These are phyloP conservation scores for Pyrgilauda ruficollis DNA, from an alignment of 2,113 vertebrate species.

Conservation along the genomic window DNA sequence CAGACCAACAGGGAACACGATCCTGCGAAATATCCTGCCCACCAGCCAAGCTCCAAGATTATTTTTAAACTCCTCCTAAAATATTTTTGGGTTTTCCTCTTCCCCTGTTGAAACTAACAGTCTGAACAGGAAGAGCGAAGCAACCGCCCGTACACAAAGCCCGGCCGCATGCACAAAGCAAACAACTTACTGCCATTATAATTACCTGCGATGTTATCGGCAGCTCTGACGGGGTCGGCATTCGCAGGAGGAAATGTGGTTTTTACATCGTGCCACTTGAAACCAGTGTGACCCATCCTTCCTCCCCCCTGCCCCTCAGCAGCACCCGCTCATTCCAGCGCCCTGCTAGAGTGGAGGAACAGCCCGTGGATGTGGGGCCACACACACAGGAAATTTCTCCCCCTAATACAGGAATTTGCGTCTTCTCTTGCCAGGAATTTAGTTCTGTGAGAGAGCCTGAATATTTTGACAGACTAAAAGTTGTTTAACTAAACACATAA, in stretches of 20 bases:
- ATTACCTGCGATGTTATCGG: conserved; percentile 47
- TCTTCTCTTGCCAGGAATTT: neutral
- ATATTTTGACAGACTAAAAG: neutral
- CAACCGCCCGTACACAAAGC: neutral
- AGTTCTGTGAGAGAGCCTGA: neutral
- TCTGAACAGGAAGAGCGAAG: conserved; percentile 24
- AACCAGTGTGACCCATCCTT: neutral
- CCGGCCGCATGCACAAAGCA: neutral
- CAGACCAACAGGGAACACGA: neutral
- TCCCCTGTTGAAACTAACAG: conserved; percentile 47
- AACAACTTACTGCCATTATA: neutral
- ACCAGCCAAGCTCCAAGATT: neutral
- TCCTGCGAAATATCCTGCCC: conserved; percentile 25
- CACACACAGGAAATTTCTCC: neutral
- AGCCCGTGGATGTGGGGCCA: neutral
- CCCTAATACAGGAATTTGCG: neutral
- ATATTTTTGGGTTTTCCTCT: conserved; percentile 59
- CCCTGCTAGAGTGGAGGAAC: accelerated
- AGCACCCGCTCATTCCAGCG: neutral
- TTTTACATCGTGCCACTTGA: neutral
- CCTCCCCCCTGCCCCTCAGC: neutral
- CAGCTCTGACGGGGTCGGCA: neutral
- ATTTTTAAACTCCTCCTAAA: conserved; percentile 56
- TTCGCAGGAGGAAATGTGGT: neutral
- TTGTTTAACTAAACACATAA: neutral